These are phyloP conservation scores for Drosophila pallidifrons DNA, from an alignment of 1,140 invertebrate species.

Conservation along the genomic window DNA sequence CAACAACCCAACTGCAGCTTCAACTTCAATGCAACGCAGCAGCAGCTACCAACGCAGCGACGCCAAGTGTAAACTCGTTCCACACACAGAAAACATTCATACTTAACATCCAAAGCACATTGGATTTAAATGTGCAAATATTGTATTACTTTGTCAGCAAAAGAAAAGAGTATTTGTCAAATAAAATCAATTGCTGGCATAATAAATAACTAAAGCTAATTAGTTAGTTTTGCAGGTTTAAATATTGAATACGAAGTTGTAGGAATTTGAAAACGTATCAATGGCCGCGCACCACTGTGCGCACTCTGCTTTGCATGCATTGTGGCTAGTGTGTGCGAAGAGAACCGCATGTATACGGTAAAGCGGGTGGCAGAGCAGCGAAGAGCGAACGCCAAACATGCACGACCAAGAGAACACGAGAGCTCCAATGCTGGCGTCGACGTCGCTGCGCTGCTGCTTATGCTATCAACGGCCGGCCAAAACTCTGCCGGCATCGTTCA, in stretches of 20 bases:
- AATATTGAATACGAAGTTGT: too few species aligned
- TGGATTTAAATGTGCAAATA: slow-evolving; percentile 3
- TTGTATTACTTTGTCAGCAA: background rate
- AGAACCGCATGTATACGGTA: slow-evolving; percentile 17
- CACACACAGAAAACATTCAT: slow-evolving; percentile 35
- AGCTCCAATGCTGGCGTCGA: slow-evolving; percentile 23
- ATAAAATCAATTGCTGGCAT: too few species aligned
- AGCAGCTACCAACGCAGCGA: slow-evolving; percentile 45
- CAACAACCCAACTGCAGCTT: slow-evolving; percentile 1
- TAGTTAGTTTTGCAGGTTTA: too few species aligned
- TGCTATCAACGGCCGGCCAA: slow-evolving; percentile 24
- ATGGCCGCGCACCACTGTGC: slow-evolving; percentile 21
- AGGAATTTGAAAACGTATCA: background rate
- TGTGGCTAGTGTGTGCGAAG: slow-evolving; percentile 5
- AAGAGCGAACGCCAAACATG: slow-evolving; percentile 16
- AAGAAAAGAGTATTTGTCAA: background rate
- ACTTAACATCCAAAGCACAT: slow-evolving; percentile 41
- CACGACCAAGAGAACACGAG: slow-evolving; percentile 10
- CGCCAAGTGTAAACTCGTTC: slow-evolving; percentile 59
- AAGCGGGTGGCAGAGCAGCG: slow-evolving; percentile 32
- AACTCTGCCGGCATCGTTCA: slow-evolving; percentile 36
- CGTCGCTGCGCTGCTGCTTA: slow-evolving; percentile 10
- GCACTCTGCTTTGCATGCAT: slow-evolving; percentile 18
- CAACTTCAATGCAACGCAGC: slow-evolving; percentile 56
- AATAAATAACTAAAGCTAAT: too few species aligned